These are phyloP conservation scores for Brachionus angularis DNA, from an alignment of 1,140 invertebrate species.

Conservation along the genomic window DNA sequence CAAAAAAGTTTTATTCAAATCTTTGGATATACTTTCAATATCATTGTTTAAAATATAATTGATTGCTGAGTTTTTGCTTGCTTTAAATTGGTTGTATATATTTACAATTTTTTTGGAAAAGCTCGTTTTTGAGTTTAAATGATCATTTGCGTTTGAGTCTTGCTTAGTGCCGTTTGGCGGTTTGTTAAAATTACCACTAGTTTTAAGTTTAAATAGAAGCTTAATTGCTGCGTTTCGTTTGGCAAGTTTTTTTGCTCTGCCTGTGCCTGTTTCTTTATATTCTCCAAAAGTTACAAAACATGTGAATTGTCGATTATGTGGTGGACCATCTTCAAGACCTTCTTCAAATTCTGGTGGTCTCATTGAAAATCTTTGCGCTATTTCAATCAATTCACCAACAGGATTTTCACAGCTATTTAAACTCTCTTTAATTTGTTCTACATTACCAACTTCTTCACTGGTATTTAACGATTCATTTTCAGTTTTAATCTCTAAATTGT, in stretches of 20 bases:
- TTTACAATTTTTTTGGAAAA: slow-evolving; percentile 3
- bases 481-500: not conserved
- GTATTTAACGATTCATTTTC: not conserved
- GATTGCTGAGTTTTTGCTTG: slow-evolving; percentile 12
- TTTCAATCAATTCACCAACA: slow-evolving; percentile 42
- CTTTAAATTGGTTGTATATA: slow-evolving; percentile 18
- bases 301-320: slow-evolving; percentile 32
- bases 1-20: not conserved
- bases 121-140: not conserved
- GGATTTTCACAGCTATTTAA: slow-evolving; percentile 21
- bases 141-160: not conserved
- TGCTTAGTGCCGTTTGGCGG: not conserved
- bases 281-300: slow-evolving; percentile 17
- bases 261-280: not conserved
- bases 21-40: not conserved
- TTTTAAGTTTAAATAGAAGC: slow-evolving; percentile 3
- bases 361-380: slow-evolving; percentile 8
- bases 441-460: not conserved
- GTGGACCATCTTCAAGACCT: slow-evolving; percentile 31
- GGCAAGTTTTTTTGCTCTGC: slow-evolving; percentile 32
- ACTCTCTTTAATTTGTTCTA: slow-evolving; percentile 24
- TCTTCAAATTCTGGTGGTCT: slow-evolving; percentile 35
- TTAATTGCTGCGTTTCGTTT: slow-evolving; percentile 21
- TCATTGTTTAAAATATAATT: not conserved
- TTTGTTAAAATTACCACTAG: not conserved